Evolutionary conservation across 1,140 invertebrate species (phyloP).

Genomic region (Himalopsyche phryganea): DNA sequence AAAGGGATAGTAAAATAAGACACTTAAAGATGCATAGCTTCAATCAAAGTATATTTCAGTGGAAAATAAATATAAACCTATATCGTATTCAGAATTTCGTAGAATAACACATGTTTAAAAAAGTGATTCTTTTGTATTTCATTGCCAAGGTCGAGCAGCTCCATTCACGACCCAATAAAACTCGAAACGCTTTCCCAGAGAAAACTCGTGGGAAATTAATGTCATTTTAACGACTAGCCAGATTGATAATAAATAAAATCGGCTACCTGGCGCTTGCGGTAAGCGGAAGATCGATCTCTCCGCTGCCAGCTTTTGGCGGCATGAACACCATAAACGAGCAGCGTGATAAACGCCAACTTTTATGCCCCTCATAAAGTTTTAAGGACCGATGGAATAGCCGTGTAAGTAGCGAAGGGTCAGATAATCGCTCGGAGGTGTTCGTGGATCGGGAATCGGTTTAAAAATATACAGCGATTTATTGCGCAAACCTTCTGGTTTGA

Average conservation of each 20-base stretch:
- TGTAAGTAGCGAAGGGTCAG: conserved; percentile 22
- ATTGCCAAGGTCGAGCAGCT: too few species aligned
- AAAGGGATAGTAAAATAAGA: too few species aligned
- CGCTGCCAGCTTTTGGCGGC: not conserved
- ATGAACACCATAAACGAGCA: conserved; percentile 16
- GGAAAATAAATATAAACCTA: too few species aligned
- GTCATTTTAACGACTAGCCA: conserved; percentile 22
- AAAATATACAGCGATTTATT: too few species aligned
- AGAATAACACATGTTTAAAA: too few species aligned
- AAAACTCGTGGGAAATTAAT: conserved; percentile 15
- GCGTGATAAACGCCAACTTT: conserved; percentile 33
- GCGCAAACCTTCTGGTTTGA: too few species aligned
- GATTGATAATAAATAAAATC: conserved; percentile 33
- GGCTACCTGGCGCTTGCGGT: conserved; percentile 1
- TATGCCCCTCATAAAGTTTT: conserved; percentile 31
- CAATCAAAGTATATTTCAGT: too few species aligned
- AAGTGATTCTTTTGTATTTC: too few species aligned
- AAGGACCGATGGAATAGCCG: conserved; percentile 23
- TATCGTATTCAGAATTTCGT: too few species aligned
- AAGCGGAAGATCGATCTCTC: conserved; percentile 10
- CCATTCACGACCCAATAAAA: too few species aligned
- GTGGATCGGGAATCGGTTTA: not conserved
- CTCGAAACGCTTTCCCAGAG: too few species aligned
- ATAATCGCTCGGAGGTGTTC: conserved; percentile 18
- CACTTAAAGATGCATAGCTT: too few species aligned